Conservation (phyloP, 2,113 vertebrate species). For the Atherinomorus stipes region DNA sequence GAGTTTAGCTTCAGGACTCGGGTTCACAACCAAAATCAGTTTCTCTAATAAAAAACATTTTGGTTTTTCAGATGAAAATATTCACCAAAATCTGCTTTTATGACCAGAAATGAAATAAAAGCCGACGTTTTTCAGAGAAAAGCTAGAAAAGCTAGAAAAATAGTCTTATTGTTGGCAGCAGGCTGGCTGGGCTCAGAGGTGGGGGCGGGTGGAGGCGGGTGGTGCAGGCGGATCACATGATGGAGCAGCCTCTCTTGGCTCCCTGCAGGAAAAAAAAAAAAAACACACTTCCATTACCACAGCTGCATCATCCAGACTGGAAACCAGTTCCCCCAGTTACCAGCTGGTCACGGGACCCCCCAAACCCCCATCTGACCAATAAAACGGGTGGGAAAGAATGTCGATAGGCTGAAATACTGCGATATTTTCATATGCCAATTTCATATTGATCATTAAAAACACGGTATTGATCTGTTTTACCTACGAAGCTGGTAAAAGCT, state of each 20-base stretch:
- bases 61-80: conserved; percentile 15
- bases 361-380: too few species aligned
- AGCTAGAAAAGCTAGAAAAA: conserved; percentile 77
- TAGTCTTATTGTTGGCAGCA: conserved; percentile 75
- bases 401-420: too few species aligned
- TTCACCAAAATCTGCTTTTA: conserved; percentile 13
- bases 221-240: conserved; percentile 85
- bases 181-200: conserved; percentile 56
- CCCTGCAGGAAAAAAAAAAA: conserved; percentile 72
- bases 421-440: too few species aligned
- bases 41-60: conserved; percentile 4
- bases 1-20: background rate
- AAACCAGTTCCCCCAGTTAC: too few species aligned
- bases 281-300: too few species aligned
- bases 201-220: background rate
- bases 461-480: too few species aligned
- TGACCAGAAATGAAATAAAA: conserved; percentile 18
- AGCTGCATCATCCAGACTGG: too few species aligned
- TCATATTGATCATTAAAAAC: too few species aligned
- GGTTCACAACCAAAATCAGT: background rate
- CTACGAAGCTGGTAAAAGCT: too few species aligned
- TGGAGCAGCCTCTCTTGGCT: conserved; percentile 81
- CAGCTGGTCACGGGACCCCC: too few species aligned
- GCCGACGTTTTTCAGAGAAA: conserved; percentile 49
- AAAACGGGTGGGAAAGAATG: too few species aligned